Evolutionary conservation across 2,113 vertebrate species (phyloP).

Genomic region (Oophaga pumilio): DNA sequence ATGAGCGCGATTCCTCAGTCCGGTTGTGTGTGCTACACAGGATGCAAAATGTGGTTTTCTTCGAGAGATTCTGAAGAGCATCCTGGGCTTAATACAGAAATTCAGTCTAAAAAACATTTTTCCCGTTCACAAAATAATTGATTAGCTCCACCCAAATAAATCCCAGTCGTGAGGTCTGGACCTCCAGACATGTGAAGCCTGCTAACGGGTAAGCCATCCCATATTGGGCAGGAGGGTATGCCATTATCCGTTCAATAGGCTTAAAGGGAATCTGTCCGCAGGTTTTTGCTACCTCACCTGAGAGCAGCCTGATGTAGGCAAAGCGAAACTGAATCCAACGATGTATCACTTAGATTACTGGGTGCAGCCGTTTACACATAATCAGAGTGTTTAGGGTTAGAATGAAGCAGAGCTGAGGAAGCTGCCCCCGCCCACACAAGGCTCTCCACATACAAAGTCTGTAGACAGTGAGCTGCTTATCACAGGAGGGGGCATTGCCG

Average conservation of each 20-base stretch:
- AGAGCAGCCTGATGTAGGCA: too few species aligned
- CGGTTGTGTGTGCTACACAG: neutral
- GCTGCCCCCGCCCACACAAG: too few species aligned
- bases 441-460: too few species aligned
- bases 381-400: too few species aligned
- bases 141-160: neutral
- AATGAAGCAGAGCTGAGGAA: too few species aligned
- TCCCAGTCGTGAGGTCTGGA: neutral
- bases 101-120: neutral
- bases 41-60: neutral
- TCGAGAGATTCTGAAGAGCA: too few species aligned
- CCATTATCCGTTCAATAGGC: neutral
- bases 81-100: neutral
- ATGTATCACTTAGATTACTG: too few species aligned
- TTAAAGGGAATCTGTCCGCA: neutral
- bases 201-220: neutral
- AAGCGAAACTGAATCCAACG: too few species aligned
- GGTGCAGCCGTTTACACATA: too few species aligned
- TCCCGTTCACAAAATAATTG: neutral
- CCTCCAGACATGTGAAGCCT: neutral
- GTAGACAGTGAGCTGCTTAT: too few species aligned
- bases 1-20: neutral
- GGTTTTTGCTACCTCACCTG: too few species aligned
- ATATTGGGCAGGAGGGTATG: neutral
- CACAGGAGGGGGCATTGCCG: too few species aligned